phyloP scores from a whole-genome alignment of 2,113 vertebrate species.

The Protobothrops flavoviridis region DNA sequence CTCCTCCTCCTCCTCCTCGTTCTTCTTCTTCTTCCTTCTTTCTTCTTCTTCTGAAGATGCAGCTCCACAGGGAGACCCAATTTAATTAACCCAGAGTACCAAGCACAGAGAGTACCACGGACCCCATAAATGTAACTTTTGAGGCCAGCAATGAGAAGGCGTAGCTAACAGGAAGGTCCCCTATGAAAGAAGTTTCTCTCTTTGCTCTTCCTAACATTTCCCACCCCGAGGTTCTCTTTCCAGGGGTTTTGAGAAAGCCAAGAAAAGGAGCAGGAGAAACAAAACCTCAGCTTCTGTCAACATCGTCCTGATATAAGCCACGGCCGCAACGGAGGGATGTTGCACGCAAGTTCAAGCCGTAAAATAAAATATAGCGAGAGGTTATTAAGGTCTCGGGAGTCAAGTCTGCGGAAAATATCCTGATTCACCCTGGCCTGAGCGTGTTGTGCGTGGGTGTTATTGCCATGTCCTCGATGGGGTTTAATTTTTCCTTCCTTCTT shows the following conservation, averaged over 20 bases:
- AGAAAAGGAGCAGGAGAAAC: not conserved
- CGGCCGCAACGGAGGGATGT: not conserved
- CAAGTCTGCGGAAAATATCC: not conserved
- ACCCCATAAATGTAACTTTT: too few species aligned
- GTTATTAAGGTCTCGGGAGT: not conserved
- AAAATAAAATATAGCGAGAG: not conserved
- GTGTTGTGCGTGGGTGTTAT: not conserved
- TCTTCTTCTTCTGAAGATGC: too few species aligned
- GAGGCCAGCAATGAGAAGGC: too few species aligned
- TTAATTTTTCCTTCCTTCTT: not conserved
- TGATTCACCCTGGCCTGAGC: not conserved
- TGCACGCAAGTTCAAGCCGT: not conserved
- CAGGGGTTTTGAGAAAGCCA: too few species aligned
- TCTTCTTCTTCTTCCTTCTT: too few species aligned
- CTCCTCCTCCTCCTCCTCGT: too few species aligned
- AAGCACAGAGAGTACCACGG: too few species aligned
- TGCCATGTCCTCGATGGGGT: not conserved
- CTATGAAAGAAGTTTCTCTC: not conserved
- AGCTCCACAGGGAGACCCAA: too few species aligned
- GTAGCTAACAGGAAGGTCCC: too few species aligned
- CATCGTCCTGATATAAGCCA: not conserved
- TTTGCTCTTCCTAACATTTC: not conserved
- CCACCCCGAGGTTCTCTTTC: too few species aligned
- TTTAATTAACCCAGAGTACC: too few species aligned
- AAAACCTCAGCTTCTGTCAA: too few species aligned